These are phyloP conservation scores for Indri indri DNA, from an alignment of 2,113 vertebrate species.

Conservation along the genomic window DNA sequence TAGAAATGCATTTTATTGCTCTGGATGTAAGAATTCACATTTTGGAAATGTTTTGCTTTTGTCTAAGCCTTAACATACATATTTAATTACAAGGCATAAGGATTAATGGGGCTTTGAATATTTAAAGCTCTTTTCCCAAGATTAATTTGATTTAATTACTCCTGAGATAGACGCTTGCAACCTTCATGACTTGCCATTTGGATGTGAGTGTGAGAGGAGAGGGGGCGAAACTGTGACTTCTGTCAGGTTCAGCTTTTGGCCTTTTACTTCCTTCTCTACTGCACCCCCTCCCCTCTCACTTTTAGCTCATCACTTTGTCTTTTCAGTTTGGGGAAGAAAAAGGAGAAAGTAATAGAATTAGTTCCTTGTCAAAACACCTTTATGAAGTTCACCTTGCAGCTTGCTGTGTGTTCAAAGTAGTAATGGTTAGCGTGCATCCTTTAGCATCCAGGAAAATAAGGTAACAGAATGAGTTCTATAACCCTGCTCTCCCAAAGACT, in stretches of 20 bases:
- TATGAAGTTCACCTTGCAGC: not conserved
- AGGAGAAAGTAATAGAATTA: not conserved
- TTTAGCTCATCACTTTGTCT: slow-evolving; percentile 8
- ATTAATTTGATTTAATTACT: slow-evolving; percentile 84
- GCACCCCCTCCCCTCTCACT: not conserved
- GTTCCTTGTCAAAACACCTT: not conserved
- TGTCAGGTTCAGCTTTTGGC: slow-evolving; percentile 48
- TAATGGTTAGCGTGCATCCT: not conserved
- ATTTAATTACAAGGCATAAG: slow-evolving; percentile 81
- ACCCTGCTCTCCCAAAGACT: not conserved
- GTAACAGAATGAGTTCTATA: not conserved
- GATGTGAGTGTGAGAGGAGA: slow-evolving; percentile 60
- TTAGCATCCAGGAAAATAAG: not conserved
- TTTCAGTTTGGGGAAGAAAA: slow-evolving; percentile 8
- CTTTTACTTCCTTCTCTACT: not conserved
- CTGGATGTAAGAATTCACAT: slow-evolving; percentile 41
- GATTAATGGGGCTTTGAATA: slow-evolving; percentile 84
- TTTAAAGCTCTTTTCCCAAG: slow-evolving; percentile 75
- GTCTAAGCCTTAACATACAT: slow-evolving; percentile 64
- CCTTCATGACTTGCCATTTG: slow-evolving; percentile 69
- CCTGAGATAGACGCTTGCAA: slow-evolving; percentile 75
- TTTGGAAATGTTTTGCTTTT: slow-evolving; percentile 60
- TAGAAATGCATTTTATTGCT: not conserved
- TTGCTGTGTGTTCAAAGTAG: not conserved
- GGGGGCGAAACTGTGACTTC: not conserved